Base-by-base conservation (phyloP, 1,140 invertebrate species). In the Psix sp. region DNA sequence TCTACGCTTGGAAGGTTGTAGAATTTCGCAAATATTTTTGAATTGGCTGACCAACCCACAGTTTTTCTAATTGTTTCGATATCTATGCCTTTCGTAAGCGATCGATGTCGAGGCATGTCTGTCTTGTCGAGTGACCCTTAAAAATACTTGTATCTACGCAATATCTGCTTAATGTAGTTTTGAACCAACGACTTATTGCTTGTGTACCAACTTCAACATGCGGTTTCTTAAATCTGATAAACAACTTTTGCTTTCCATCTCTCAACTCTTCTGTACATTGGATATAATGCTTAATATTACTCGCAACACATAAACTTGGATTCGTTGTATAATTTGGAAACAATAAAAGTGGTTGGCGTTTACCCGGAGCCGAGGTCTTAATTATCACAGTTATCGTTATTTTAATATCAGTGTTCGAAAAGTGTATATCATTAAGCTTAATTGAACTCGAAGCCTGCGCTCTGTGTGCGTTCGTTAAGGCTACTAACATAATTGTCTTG, bases 141-240 rank as follows among this genome's bases (percentile, higher is more conserved):
- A 75, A 79, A 40, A 60, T 29, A 7, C 6, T 29, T 29, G 7
- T 29, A n/a, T 80, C 72, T 17, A 80, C 62, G 6, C 77, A 72
- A 33, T 66, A 65, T 15, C 36, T 35, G 4, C 24, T 20, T 38
- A 79, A 42, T 1, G 39, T 42, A 10, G n/a, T 35, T 75, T 77
- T 80, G 10, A 80, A 40, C 74, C 78, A 80, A 36, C 74, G 51
- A 13, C 66, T 52, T 36, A 80, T 40, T 1, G 76, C 67, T 48
- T 79, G 77, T 7, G 72, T 31, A n/a, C 57, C 42, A 6, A 75
- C 62, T 42, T 49, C 40, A 29, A 36, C 49, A 42, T 72, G 51
- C 9, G 74, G 77, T 52, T 73, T 79, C 20, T 52, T 63, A 11
- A 56, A 46, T 42, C 65, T 56, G 13, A 77, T 70, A 46, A 79